Evolutionary conservation across 2,113 vertebrate genomes (phyloP), one percentile per base, ranked within the genome.

Genomic region (Apodemus speciosus): DNA sequence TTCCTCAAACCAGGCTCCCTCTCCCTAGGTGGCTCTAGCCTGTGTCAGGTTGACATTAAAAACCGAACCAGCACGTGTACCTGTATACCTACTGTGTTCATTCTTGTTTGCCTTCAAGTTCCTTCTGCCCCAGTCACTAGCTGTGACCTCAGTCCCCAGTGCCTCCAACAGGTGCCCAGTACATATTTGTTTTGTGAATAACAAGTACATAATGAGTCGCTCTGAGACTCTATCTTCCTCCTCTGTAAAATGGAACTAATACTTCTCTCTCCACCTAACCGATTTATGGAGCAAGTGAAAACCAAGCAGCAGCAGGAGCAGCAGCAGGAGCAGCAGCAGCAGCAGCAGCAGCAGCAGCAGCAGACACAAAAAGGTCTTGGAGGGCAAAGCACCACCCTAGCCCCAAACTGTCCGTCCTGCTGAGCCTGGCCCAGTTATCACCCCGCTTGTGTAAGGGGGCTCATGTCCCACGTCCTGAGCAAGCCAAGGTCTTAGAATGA

Each of bases 171-270:
- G 53, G 32, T 30, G 38, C 3, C 11, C 66, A 68, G 16, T 53
- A 81, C 15, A 49, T 85, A 77, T 72, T 88, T 88, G 30, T 88
- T 93, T 93, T 89, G 66, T 77, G 56, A 86, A 62, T 62, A 83
- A 90, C 58, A n/a, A 87, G 53, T 27, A 85, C 38, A 83, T 62
- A 40, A 53, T 56, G 58, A 85, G 8, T 49, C 15, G 76, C 68
- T 46, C 79, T 60, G 77, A 96, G 86, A 87, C 2, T 1, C 51
- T 25, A 6, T 14, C 87, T 76, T 90, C 53, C 72, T 92, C 46
- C 68, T 90, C 85, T 94, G 11, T 66, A 91, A 85, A 89, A 51
- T 56, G 49, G 66, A 60, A 38, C 40, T 89, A 64, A 79, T 6
- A 35, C 58, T 66, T 16, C 21, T 20, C 69, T 62, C 46, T n/a